Conservation (phyloP, 2,888 invertebrate genomes). For the Temnothorax rugatulus region DNA sequence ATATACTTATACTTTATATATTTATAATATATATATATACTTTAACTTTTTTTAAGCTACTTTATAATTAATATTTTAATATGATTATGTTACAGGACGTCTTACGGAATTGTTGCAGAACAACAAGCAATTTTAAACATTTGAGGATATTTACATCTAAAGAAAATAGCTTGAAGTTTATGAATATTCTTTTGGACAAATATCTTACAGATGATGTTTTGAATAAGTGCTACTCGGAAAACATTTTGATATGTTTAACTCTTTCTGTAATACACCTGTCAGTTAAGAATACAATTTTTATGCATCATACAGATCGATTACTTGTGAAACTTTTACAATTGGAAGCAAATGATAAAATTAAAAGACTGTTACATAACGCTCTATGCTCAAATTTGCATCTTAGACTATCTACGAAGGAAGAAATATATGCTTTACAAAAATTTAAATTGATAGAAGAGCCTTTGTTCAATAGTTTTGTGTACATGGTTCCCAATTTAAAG, state of each 20-base stretch:
- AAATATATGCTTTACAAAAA: constrained; percentile 74
- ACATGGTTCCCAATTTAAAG: constrained; percentile 55
- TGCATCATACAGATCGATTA: constrained; percentile 68
- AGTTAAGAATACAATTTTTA: constrained; percentile 64
- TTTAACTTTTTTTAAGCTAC: not conserved
- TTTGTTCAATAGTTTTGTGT: constrained; percentile 70
- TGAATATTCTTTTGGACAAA: constrained; percentile 72
- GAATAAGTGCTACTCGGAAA: constrained; percentile 58
- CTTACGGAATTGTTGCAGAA: constrained; percentile 78
- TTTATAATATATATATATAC: too few relatives aligned
- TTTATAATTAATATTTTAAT: constrained; percentile 28
- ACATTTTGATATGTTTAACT: constrained; percentile 73
- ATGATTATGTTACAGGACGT: constrained; percentile 73
- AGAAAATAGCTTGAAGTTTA: constrained; percentile 69
- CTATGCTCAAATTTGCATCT: constrained; percentile 70
- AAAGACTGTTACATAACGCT: constrained; percentile 69
- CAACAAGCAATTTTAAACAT: constrained; percentile 65
- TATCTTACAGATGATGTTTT: constrained; percentile 74
- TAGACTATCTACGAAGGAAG: constrained; percentile 69
- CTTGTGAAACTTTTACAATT: constrained; percentile 74
- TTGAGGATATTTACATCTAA: constrained; percentile 70
- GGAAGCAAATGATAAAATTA: constrained; percentile 69
- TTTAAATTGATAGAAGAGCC: constrained; percentile 79
- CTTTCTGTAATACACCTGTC: constrained; percentile 71
- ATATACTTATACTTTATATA: too few relatives aligned